Conservation (phyloP, 2,888 invertebrate genomes). For the Dichetophora obliterata region DNA sequence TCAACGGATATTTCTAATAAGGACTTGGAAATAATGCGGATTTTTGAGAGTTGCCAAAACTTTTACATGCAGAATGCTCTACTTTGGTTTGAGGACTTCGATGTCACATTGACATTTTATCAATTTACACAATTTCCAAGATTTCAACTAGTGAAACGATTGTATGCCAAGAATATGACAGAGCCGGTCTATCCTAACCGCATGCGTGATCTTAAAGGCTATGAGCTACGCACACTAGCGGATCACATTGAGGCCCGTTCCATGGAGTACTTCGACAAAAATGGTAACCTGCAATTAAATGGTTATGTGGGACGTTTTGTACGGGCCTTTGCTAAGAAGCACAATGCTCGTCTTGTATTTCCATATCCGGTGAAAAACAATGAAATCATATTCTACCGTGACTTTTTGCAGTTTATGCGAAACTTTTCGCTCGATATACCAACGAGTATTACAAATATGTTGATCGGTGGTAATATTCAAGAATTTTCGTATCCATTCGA, state of each 20-base stretch:
- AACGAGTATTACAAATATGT: background rate
- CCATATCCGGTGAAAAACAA: slow-evolving; percentile 28
- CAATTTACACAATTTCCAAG: slow-evolving; percentile 43
- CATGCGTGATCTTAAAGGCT: slow-evolving; percentile 36
- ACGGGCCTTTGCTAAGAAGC: slow-evolving; percentile 21
- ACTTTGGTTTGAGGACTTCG: slow-evolving; percentile 37
- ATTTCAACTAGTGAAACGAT: slow-evolving; percentile 12
- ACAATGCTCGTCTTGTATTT: slow-evolving; percentile 36
- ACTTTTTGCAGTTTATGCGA: slow-evolving; percentile 26
- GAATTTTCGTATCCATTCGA: slow-evolving; percentile 20
- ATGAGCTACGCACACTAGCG: slow-evolving; percentile 40
- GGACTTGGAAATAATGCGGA: background rate
- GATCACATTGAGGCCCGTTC: slow-evolving; percentile 41
- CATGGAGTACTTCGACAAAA: slow-evolving; percentile 41
- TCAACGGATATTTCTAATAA: background rate
- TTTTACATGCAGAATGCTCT: slow-evolving; percentile 42
- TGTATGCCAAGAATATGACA: background rate
- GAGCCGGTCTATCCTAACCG: slow-evolving; percentile 34
- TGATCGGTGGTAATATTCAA: background rate
- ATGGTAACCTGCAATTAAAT: slow-evolving; percentile 18
- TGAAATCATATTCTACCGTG: background rate
- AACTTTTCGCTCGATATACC: slow-evolving; percentile 35
- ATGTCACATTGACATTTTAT: slow-evolving; percentile 4
- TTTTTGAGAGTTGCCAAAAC: background rate
- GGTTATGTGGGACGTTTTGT: slow-evolving; percentile 43